Percentiles rank a stretch among this genome's conserved stretches.
Conservation (phyloP, 1,140 invertebrate species). For the Drosophila sp. region DNA sequence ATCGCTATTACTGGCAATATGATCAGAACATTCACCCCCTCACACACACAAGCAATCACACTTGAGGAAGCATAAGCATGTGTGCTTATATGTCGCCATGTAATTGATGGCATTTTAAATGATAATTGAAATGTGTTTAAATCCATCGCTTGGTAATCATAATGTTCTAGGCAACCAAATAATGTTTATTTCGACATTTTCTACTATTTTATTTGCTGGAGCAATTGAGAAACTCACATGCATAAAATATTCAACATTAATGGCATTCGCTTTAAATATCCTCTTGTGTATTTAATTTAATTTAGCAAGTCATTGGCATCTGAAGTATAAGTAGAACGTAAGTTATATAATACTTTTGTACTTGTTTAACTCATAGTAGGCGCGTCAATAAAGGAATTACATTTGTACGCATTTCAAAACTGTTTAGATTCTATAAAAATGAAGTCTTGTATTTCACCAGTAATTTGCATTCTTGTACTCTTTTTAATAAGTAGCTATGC, state of each 20-base stretch:
- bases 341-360: too few relatives aligned
- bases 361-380: not conserved
- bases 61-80: slow-evolving; percentile 4
- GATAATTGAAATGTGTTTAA: slow-evolving; percentile 46
- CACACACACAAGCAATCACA: not conserved
- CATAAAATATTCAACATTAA: too few relatives aligned
- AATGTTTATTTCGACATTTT: not conserved
- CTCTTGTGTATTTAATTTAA: not conserved
- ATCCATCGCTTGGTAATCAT: slow-evolving; percentile 8
- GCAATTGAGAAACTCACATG: not conserved
- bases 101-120: slow-evolving; percentile 50
- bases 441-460: not conserved
- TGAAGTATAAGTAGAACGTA: too few relatives aligned
- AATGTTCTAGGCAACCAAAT: not conserved
- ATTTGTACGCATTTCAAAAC: not conserved
- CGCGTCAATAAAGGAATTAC: not conserved
- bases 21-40: slow-evolving; percentile 8
- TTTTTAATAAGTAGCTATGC: not conserved
- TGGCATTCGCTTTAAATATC: not conserved
- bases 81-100: not conserved
- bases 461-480: not conserved
- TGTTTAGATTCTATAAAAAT: not conserved
- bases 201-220: not conserved
- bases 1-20: slow-evolving; percentile 28
- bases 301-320: too few relatives aligned